Evolutionary conservation across 2,888 invertebrate species (phyloP).

Genomic region (Agonopterix heracliana): DNA sequence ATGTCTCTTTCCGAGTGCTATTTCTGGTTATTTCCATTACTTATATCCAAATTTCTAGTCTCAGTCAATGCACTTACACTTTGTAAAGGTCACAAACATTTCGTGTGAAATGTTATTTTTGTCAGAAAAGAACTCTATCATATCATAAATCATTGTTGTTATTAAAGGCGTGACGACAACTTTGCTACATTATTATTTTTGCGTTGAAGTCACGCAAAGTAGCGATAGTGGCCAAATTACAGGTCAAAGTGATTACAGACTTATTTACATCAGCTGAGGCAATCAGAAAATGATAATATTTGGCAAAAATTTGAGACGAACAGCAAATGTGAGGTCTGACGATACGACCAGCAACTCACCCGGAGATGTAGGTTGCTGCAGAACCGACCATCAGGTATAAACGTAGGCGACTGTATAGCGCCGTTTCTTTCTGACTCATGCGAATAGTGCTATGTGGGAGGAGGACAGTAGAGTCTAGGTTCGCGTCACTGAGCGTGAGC

Average conservation of each 20-base stretch:
- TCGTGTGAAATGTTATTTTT: neutral
- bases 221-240: conserved; percentile 2
- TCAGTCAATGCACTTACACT: neutral
- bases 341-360: conserved; percentile 43
- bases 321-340: conserved; percentile 56
- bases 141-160: neutral
- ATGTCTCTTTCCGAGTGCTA: too few species aligned
- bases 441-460: conserved; percentile 18
- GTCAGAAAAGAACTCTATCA: neutral
- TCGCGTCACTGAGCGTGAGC: conserved; percentile 60
- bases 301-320: conserved; percentile 50
- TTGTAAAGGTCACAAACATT: neutral
- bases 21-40: too few species aligned
- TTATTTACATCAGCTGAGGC: conserved; percentile 2
- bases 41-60: too few species aligned
- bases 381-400: conserved; percentile 42
- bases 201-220: conserved; percentile 2
- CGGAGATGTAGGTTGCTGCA: conserved; percentile 71
- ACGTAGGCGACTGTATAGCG: conserved; percentile 23
- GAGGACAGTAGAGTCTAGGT: conserved; percentile 37
- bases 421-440: conserved; percentile 32
- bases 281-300: conserved; percentile 30
- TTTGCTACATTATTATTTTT: neutral
- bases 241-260: conserved; percentile 6
- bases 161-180: neutral